These are phyloP conservation scores for Leuctra nigra DNA, from an alignment of 2,888 invertebrate genomes.

Conservation along the genomic window DNA sequence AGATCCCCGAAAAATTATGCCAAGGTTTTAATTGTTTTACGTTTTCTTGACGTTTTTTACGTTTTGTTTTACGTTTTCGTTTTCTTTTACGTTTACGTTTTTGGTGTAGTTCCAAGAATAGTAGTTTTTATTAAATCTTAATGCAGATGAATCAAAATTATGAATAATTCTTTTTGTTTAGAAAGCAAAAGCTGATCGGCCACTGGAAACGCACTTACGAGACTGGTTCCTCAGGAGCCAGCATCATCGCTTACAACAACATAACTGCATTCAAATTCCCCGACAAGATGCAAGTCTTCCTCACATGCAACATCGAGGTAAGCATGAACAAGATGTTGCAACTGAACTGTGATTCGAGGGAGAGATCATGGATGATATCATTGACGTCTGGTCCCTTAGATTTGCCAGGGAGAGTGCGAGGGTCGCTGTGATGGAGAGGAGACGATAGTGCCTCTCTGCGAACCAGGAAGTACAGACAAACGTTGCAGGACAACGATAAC, in stretches of 20 bases:
- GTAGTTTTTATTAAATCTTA: too few species aligned
- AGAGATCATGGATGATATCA: neutral
- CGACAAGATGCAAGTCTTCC: constrained; percentile 61
- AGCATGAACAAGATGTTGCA: constrained; percentile 29
- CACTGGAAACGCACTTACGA: constrained; percentile 55
- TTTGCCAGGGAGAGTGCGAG: constrained; percentile 34
- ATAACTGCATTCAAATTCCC: constrained; percentile 69
- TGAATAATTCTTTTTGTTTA: constrained; percentile 34
- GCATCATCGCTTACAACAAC: constrained; percentile 57
- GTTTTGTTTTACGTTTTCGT: too few species aligned
- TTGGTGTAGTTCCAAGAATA: too few species aligned
- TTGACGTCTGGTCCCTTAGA: constrained; percentile 27
- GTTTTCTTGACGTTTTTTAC: too few species aligned
- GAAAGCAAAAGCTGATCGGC: constrained; percentile 58
- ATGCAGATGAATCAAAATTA: neutral
- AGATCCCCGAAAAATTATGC: too few species aligned
- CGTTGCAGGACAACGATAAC: constrained; percentile 18
- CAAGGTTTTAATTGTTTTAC: too few species aligned
- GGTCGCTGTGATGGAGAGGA: constrained; percentile 30
- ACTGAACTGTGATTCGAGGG: neutral
- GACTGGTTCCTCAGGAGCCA: constrained; percentile 53
- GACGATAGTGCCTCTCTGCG: neutral
- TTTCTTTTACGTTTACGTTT: too few species aligned
- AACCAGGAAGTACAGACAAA: constrained; percentile 21
- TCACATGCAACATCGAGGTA: constrained; percentile 69